These are phyloP conservation scores for Aleiodes alternator DNA, from an alignment of 2,888 invertebrate species.

Conservation along the genomic window DNA sequence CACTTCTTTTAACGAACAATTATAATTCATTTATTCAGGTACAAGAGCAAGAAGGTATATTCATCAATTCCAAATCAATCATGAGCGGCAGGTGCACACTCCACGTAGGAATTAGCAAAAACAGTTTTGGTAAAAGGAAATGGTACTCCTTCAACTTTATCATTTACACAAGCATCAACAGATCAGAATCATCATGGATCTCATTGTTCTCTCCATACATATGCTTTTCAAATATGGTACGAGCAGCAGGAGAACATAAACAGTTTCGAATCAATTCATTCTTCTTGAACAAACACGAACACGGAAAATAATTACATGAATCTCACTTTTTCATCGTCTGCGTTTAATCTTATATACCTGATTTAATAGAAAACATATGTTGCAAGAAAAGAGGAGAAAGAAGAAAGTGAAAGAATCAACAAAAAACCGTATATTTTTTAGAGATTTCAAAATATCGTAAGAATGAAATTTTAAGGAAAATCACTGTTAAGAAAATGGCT, in stretches of 20 bases:
- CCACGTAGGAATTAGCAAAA: conserved; percentile 99
- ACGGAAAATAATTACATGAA: too few relatives aligned
- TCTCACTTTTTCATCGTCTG: neutral
- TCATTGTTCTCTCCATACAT: conserved; percentile 95
- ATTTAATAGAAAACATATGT: neutral
- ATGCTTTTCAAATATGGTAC: conserved; percentile 95
- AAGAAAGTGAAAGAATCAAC: too few relatives aligned
- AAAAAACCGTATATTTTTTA: too few relatives aligned
- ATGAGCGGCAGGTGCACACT: conserved; percentile 98
- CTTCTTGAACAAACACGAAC: neutral
- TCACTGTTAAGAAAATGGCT: too few relatives aligned
- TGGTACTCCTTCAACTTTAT: conserved; percentile 94
- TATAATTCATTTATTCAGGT: conserved; percentile 68
- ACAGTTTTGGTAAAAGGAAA: conserved; percentile 97
- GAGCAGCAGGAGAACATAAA: conserved; percentile 89
- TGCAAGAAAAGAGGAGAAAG: too few relatives aligned
- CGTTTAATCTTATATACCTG: neutral
- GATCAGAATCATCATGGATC: conserved; percentile 93
- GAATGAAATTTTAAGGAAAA: too few relatives aligned
- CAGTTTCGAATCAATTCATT: neutral
- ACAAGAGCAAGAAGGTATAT: conserved; percentile 89
- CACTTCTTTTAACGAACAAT: conserved; percentile 36
- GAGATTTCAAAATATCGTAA: too few relatives aligned
- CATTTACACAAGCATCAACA: conserved; percentile 94
- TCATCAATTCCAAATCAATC: conserved; percentile 98